A percentile compares a stretch with the other conserved stretches of the same genome.
These are phyloP conservation scores for Dusona sp. DNA, from an alignment of 2,888 invertebrate genomes.

Conservation along the genomic window DNA sequence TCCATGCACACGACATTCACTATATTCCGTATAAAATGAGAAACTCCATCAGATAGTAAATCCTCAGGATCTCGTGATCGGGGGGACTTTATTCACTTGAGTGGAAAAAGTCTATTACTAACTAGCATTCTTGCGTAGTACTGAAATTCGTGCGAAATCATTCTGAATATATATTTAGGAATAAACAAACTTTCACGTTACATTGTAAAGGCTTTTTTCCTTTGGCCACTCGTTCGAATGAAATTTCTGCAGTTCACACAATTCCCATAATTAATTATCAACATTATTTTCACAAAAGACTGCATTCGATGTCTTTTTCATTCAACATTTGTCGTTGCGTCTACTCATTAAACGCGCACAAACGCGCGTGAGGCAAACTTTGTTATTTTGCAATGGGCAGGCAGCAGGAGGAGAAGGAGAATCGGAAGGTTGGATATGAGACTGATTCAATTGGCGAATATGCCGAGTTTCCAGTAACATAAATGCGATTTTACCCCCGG, in stretches of 20 bases:
- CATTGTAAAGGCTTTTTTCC: background rate
- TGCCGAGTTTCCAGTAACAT: slow-evolving; percentile 66
- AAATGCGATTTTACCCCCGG: slow-evolving; percentile 65
- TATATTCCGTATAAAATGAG: slow-evolving; percentile 28
- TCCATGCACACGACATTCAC: slow-evolving; percentile 48
- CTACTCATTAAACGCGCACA: slow-evolving; percentile 12
- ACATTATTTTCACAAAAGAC: background rate
- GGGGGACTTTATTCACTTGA: slow-evolving; percentile 1
- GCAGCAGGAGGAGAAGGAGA: slow-evolving; percentile 19
- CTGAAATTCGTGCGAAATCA: background rate
- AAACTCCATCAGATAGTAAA: slow-evolving; percentile 7
- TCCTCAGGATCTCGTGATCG: background rate
- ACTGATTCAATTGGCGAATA: slow-evolving; percentile 72
- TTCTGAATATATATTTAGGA: background rate
- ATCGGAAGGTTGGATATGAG: slow-evolving; percentile 50
- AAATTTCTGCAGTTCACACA: background rate
- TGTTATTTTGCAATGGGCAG: slow-evolving; percentile 38
- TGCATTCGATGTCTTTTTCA: slow-evolving; percentile 20
- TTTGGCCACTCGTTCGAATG: too few relatives aligned
- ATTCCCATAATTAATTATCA: background rate
- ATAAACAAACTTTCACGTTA: background rate
- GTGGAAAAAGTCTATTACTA: background rate
- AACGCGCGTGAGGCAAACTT: slow-evolving; percentile 46
- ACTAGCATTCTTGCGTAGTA: background rate
- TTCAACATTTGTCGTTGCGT: slow-evolving; percentile 1